A percentile compares a stretch with the other conserved stretches of the same genome.
phyloP scores from a whole-genome alignment of 1,140 invertebrate species.

The Heliconius eleuchia region DNA sequence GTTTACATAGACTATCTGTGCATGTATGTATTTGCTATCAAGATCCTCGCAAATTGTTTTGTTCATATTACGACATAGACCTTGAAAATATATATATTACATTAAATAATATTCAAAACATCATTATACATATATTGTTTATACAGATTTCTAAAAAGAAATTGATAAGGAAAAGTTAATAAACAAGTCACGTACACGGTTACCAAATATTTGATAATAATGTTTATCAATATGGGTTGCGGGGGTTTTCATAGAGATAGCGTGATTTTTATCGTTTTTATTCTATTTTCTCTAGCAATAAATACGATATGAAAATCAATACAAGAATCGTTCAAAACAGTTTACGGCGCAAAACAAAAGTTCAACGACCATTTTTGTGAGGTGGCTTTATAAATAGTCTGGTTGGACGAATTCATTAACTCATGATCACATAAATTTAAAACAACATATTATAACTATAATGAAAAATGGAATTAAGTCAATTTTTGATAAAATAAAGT shows the following conservation, averaged over 20 bases:
- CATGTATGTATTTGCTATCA: conserved; percentile 20
- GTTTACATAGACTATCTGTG: background rate
- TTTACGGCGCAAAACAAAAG: background rate
- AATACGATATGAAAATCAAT: background rate
- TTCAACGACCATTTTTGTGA: conserved; percentile 10
- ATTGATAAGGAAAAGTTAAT: conserved; percentile 9
- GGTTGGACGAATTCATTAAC: conserved; percentile 7
- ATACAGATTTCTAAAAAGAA: conserved; percentile 3
- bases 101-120: background rate
- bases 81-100: conserved; percentile 25
- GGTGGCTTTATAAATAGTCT: conserved; percentile 10
- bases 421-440: background rate
- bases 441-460: background rate
- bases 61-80: conserved; percentile 25
- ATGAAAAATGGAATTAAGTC: background rate
- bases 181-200: conserved; percentile 10
- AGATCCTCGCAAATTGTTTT: conserved; percentile 30
- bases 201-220: conserved; percentile 9
- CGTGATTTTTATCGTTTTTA: background rate
- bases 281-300: background rate
- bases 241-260: background rate
- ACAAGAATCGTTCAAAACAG: background rate
- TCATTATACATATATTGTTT: background rate
- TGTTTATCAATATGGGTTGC: background rate
- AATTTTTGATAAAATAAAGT: no score